Evolutionary conservation across 2,113 vertebrate genomes (phyloP).

Genomic region (Amazona guildingii): DNA sequence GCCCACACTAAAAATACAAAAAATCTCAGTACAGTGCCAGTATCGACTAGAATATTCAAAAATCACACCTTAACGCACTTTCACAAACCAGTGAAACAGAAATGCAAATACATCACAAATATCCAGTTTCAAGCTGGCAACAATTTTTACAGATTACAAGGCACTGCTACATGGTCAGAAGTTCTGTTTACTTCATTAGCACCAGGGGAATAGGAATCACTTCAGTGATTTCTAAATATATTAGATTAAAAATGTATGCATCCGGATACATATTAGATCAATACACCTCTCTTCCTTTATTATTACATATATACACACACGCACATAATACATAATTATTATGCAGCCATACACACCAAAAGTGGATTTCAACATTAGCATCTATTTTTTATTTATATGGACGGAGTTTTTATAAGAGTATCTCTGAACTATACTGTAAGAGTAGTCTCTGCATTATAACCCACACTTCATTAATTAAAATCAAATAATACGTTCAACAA

Average conservation of each 20-base stretch:
- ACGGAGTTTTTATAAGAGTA: neutral
- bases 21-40: neutral
- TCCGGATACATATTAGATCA: neutral
- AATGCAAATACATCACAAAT: neutral
- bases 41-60: neutral
- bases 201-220: neutral
- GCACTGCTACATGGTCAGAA: neutral
- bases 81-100: neutral
- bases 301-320: neutral
- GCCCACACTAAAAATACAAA: neutral
- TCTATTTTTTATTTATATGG: neutral
- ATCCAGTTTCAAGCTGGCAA: neutral
- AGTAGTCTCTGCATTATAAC: neutral
- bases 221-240: neutral
- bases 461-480: neutral
- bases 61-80: neutral
- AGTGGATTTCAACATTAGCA: neutral
- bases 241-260: neutral
- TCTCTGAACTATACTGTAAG: neutral
- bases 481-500: neutral
- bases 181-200: neutral
- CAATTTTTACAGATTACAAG: neutral
- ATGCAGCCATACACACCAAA: neutral
- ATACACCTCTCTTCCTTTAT: neutral
- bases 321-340: neutral